Evolutionary conservation across 2,888 invertebrate genomes (phyloP).

Genomic region (Idaea biselata): DNA sequence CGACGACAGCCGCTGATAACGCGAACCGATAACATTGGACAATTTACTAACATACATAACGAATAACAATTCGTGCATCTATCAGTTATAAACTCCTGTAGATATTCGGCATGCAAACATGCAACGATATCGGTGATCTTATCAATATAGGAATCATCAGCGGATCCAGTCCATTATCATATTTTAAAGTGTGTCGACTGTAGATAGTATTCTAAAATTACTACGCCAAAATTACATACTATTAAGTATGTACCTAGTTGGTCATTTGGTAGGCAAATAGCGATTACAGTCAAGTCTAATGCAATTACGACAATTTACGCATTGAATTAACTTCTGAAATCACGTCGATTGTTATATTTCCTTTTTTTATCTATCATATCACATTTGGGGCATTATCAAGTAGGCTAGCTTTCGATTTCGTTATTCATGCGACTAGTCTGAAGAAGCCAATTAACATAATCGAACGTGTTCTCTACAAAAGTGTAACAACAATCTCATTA

Average conservation of each 20-base stretch:
- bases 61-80: neutral
- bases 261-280: neutral
- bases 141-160: neutral
- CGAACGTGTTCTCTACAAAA: conserved; percentile 29
- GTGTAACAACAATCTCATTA: conserved; percentile 42
- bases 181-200: neutral
- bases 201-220: neutral
- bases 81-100: neutral
- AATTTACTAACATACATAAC: conserved; percentile 39
- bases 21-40: conserved; percentile 52
- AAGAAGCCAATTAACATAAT: conserved; percentile 22
- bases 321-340: neutral
- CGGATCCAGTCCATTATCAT: neutral
- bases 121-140: neutral
- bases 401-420: conserved; percentile 21
- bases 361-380: neutral
- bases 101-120: neutral
- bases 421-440: conserved; percentile 4
- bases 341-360: neutral
- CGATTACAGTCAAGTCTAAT: neutral
- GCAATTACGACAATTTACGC: neutral
- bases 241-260: neutral
- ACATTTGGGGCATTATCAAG: conserved; percentile 7
- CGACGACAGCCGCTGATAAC: conserved; percentile 67
- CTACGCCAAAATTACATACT: neutral